These are phyloP conservation scores for Drosophila saltans DNA, from an alignment of 1,140 invertebrate species.

Conservation along the genomic window DNA sequence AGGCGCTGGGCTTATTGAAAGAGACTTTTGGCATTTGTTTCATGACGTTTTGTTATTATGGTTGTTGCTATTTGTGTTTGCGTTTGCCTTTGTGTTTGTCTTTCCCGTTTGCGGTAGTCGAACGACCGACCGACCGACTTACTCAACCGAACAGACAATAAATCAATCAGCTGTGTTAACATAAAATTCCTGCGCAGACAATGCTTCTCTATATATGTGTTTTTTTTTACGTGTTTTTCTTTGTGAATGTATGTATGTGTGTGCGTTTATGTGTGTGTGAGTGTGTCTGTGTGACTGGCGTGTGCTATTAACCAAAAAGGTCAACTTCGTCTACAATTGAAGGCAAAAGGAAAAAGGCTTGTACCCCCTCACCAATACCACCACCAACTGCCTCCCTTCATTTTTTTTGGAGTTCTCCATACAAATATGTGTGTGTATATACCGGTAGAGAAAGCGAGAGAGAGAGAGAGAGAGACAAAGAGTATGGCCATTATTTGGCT, in stretches of 20 bases:
- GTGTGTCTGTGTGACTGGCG: conserved; percentile 26
- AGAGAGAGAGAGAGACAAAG: background rate
- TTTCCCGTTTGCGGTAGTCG: conserved; percentile 54
- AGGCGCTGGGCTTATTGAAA: conserved; percentile 50
- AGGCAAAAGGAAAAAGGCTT: conserved; percentile 51
- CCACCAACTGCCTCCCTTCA: background rate
- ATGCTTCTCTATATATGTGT: conserved; percentile 25
- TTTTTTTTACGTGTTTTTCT: conserved; percentile 33
- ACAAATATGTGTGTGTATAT: conserved; percentile 11
- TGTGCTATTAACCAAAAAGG: conserved; percentile 67
- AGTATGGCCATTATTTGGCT: conserved; percentile 43
- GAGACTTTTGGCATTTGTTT: conserved; percentile 65
- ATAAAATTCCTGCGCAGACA: conserved; percentile 73
- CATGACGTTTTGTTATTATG: conserved; percentile 10
- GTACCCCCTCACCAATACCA: conserved; percentile 7
- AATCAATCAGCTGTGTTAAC: conserved; percentile 78
- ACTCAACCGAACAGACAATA: conserved; percentile 69
- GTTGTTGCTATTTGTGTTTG: background rate
- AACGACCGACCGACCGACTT: background rate
- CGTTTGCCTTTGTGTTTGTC: conserved; percentile 34
- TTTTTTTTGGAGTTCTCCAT: conserved; percentile 32
- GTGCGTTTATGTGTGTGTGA: conserved; percentile 26
- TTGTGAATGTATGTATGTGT: conserved; percentile 14
- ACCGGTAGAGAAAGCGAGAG: conserved; percentile 9
- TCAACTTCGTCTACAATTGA: conserved; percentile 66